Base-by-base conservation (phyloP, 2,888 invertebrate species). In the Chymomyza caudatula region DNA sequence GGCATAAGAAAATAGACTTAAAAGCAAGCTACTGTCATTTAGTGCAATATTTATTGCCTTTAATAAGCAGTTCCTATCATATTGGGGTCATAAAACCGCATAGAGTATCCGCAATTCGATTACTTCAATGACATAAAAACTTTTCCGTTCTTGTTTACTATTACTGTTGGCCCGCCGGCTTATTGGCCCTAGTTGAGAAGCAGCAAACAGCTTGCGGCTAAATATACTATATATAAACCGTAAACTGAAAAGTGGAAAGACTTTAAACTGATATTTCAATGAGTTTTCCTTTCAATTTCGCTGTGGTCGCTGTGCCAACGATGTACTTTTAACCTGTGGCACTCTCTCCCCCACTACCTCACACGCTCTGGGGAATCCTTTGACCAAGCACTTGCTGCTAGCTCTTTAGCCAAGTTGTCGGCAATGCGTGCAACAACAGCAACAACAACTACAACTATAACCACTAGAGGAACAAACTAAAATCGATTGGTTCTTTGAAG, bases 121-220 rank as follows among this genome's bases (percentile, higher is more conserved):
- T 11, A 11, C 11, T 37, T 3, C 11, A 37, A 1, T 37, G 5
- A 37, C n/a, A n/a, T n/a, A 37, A 29, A 37, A 11, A 37, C 29
- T 29, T 8, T 29, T 37, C 11, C 11, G 76, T 81, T 81, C 78
- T 75, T 81, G 76, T 81, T 85, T 83, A 81, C 86, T 80, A 76
- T 80, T 70, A 83, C 83, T 83, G 80, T 85, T 80, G 56, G 56
- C 66, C 65, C 43, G 57, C 65, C 77, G 15, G 47, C 52, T 53
- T 53, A 23, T 53, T 25, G 53, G 53, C 25, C 15, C 13, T 19
- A 17, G 20, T 51, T 13, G 25, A 0, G 53, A 25, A 53, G 20
- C 17, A 53, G 53, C 20, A 53, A 53, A 53, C 53, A 53, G 53
- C 53, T 53, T 53, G 53, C 11, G 53, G 53, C 53, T 22, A 29